Evolutionary conservation across 2,888 invertebrate genomes (phyloP).

Genomic region (Tholera decimalis): DNA sequence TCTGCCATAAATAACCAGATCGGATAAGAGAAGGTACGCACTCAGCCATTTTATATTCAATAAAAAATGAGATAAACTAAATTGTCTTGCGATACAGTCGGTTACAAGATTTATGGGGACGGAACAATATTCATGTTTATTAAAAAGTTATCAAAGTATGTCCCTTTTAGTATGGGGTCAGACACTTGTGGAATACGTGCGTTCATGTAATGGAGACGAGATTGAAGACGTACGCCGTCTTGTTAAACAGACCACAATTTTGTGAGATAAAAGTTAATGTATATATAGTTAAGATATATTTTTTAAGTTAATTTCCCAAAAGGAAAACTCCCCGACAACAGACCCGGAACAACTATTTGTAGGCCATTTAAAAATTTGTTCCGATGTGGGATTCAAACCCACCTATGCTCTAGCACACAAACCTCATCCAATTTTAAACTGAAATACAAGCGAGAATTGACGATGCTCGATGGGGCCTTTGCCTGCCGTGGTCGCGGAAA

Average conservation of each 20-base stretch:
- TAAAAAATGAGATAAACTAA: conserved; percentile 89
- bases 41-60: conserved; percentile 89
- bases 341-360: too few relatives aligned
- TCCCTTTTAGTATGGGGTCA: conserved; percentile 58
- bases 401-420: too few relatives aligned
- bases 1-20: conserved; percentile 90
- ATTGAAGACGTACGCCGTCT: conserved; percentile 28
- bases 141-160: conserved; percentile 64
- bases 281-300: too few relatives aligned
- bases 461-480: too few relatives aligned
- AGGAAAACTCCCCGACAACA: too few relatives aligned
- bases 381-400: too few relatives aligned
- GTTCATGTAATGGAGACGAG: conserved; percentile 9
- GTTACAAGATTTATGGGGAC: conserved; percentile 78
- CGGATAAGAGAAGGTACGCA: conserved; percentile 89
- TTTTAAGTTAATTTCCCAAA: too few relatives aligned
- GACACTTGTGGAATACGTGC: conserved; percentile 61
- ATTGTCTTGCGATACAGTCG: conserved; percentile 84
- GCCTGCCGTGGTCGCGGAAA: too few relatives aligned
- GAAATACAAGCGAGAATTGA: too few relatives aligned
- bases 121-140: conserved; percentile 69
- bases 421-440: too few relatives aligned
- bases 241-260: neutral
- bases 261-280: neutral
- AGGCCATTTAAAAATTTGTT: too few relatives aligned